Percentiles rank a stretch among this genome's conserved stretches.
These are phyloP conservation scores for Panurus biarmicus DNA, from an alignment of 2,113 vertebrate species.

Conservation along the genomic window DNA sequence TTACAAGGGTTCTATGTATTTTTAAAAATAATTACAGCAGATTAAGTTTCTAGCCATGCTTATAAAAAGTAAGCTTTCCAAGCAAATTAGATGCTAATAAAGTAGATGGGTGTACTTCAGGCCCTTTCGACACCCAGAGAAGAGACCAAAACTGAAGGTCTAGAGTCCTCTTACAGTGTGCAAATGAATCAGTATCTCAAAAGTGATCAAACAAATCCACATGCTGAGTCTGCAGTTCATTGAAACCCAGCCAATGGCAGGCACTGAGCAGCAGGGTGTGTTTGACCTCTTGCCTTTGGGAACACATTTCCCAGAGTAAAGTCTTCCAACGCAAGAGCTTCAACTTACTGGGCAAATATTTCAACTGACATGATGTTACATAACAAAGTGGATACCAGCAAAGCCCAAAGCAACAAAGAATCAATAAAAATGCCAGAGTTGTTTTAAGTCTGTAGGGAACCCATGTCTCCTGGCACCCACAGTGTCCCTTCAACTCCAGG, in stretches of 20 bases:
- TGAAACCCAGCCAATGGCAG: constrained; percentile 9
- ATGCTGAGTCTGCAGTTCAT: neutral
- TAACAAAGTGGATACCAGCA: neutral
- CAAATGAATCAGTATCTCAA: neutral
- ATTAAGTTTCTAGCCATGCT: neutral
- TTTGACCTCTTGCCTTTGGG: neutral
- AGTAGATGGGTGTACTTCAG: neutral
- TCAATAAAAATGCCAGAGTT: neutral
- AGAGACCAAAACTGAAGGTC: neutral
- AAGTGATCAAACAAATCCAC: neutral
- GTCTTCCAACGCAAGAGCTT: neutral
- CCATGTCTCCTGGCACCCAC: fast-evolving
- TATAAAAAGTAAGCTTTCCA: neutral
- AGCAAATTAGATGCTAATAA: neutral
- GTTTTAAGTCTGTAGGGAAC: neutral
- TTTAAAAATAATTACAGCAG: neutral
- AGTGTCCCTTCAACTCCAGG: neutral
- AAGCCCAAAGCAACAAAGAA: neutral
- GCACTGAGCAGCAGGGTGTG: neutral
- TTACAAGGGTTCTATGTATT: neutral
- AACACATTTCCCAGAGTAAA: neutral
- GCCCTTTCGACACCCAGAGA: neutral
- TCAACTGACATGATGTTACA: neutral
- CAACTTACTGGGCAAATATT: neutral
- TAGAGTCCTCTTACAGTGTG: neutral